A percentile compares a stretch with the other conserved stretches of the same genome.
phyloP scores from a whole-genome alignment of 2,113 vertebrate species.

The Neomonachus schauinslandi region DNA sequence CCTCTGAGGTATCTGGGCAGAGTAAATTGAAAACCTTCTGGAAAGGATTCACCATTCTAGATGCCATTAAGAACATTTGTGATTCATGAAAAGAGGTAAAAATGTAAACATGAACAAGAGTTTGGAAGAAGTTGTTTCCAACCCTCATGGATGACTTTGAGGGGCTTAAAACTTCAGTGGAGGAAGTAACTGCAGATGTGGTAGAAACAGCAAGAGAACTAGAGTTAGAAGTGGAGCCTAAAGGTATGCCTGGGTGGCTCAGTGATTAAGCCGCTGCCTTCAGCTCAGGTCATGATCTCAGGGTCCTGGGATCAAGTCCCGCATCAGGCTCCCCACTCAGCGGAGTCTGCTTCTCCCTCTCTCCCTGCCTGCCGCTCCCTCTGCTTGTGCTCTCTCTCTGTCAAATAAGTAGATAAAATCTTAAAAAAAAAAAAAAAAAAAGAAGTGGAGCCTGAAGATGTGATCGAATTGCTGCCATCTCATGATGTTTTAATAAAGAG shows the following conservation, averaged over 20 bases:
- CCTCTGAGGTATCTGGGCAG: background rate
- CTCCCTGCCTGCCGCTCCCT: too few relatives aligned
- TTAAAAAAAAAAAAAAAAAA: too few relatives aligned
- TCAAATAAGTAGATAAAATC: too few relatives aligned
- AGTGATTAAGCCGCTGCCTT: too few relatives aligned
- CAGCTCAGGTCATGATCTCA: too few relatives aligned
- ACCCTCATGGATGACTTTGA: background rate
- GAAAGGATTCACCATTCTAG: background rate
- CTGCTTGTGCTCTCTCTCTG: too few relatives aligned
- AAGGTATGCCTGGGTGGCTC: background rate
- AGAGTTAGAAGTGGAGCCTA: background rate
- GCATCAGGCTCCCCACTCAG: too few relatives aligned
- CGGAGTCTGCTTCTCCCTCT: too few relatives aligned
- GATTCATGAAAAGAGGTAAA: background rate
- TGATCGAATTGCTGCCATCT: background rate
- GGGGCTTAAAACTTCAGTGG: too few relatives aligned
- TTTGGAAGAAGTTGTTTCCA: background rate
- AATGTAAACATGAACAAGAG: background rate
- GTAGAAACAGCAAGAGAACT: background rate
- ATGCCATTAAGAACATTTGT: background rate
- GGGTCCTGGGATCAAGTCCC: too few relatives aligned
- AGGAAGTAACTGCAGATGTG: background rate
- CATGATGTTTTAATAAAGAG: background rate
- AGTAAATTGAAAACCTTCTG: background rate
- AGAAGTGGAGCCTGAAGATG: background rate